Conservation (phyloP, 2,888 invertebrate species). For the Ophion slaviceki region DNA sequence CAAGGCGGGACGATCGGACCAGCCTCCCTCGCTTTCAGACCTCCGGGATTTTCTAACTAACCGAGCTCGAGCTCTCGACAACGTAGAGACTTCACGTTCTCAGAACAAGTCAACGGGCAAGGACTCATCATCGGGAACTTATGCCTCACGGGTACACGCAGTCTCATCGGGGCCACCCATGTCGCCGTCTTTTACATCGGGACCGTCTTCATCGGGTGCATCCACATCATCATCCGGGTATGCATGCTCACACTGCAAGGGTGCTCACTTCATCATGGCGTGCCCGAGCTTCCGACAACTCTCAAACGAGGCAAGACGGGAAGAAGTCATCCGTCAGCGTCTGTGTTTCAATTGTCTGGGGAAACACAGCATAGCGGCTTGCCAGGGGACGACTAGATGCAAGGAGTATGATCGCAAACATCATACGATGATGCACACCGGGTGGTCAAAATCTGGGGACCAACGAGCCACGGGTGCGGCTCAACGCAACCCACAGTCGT, state of each 20-base stretch:
- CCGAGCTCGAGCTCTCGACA: slow-evolving; percentile 3
- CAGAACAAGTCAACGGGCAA: no score
- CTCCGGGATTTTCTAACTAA: background rate
- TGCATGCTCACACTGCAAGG: no score
- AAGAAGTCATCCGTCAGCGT: background rate
- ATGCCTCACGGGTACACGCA: background rate
- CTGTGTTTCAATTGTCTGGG: background rate
- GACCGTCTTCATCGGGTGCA: background rate
- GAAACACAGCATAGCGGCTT: background rate
- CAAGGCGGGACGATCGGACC: slow-evolving; percentile 17
- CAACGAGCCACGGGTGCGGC: background rate
- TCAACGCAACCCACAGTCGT: background rate
- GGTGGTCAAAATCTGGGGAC: no score
- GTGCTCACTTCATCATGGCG: no score
- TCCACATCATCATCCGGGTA: background rate
- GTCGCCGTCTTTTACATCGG: background rate
- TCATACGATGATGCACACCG: no score
- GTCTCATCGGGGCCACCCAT: background rate
- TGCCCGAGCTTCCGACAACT: no score
- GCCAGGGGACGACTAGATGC: background rate
- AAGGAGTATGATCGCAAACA: no score
- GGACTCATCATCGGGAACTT: no score
- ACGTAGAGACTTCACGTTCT: background rate
- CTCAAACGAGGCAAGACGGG: background rate
- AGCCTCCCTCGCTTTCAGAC: slow-evolving; percentile 13